These are phyloP conservation scores for Paramormyrops hopkinsi DNA, from an alignment of 2,797 vertebrate genomes.

Conservation along the genomic window DNA sequence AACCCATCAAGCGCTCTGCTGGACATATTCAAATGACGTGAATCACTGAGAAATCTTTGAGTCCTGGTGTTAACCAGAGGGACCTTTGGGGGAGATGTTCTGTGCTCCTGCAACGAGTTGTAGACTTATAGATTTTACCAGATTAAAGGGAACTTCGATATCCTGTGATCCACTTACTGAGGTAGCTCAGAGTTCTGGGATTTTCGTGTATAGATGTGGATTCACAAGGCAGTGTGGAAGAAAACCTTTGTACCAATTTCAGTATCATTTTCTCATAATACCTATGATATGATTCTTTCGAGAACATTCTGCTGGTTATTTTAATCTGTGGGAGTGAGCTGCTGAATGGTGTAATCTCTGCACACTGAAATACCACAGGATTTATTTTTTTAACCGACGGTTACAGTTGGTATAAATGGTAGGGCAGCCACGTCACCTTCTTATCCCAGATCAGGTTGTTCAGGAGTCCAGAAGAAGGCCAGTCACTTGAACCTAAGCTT, in stretches of 20 bases:
- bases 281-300: not conserved
- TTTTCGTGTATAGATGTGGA: conserved; percentile 26
- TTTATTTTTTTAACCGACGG: conserved; percentile 35
- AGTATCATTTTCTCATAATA: not conserved
- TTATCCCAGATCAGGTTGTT: conserved; percentile 3
- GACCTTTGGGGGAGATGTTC: conserved; percentile 18
- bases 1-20: not conserved
- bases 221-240: conserved; percentile 27
- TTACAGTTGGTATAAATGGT: conserved; percentile 25
- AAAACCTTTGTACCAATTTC: not conserved
- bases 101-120: conserved; percentile 39
- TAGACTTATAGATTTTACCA: conserved; percentile 38
- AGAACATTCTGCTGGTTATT: conserved; percentile 8
- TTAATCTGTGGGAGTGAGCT: conserved; percentile 27
- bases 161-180: conserved; percentile 49
- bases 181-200: conserved; percentile 41
- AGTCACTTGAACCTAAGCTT: conserved; percentile 21
- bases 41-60: not conserved
- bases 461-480: not conserved
- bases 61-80: not conserved
- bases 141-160: conserved; percentile 52
- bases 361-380: conserved; percentile 22
- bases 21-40: not conserved
- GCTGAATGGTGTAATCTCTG: conserved; percentile 35
- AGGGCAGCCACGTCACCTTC: conserved; percentile 19